These are phyloP conservation scores for Drosophila setifemur DNA, from an alignment of 1,140 invertebrate species.

Conservation along the genomic window DNA sequence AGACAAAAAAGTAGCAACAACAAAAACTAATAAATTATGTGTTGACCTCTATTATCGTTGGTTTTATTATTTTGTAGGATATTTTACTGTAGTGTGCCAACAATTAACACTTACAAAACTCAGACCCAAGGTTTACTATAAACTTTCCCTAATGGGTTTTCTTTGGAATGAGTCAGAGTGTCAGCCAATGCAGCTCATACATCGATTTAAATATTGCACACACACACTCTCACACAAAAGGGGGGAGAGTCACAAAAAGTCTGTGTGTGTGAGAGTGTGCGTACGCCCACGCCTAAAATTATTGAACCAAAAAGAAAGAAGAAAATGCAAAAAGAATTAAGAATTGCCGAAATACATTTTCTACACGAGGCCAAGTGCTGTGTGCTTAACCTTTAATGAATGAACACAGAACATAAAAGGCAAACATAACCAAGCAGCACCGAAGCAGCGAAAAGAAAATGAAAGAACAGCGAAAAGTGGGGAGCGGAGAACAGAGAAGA, in stretches of 20 bases:
- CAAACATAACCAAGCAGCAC: constrained; percentile 16
- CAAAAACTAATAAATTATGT: not conserved
- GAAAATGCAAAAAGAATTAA: constrained; percentile 12
- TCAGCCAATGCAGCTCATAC: constrained; percentile 14
- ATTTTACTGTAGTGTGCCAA: too few species aligned
- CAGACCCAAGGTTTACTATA: not conserved
- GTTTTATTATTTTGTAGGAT: not conserved
- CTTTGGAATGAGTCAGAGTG: constrained; percentile 12
- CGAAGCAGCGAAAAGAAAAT: constrained; percentile 8
- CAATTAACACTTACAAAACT: not conserved
- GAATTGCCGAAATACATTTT: constrained; percentile 22
- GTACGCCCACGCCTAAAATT: constrained; percentile 50
- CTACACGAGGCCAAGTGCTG: constrained; percentile 38
- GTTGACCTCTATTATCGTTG: not conserved
- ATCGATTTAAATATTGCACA: constrained; percentile 30
- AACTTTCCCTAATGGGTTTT: not conserved
- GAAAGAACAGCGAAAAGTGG: constrained; percentile 12
- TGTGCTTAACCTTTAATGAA: constrained; percentile 51
- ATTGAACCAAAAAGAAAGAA: constrained; percentile 27
- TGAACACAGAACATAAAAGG: constrained; percentile 22
- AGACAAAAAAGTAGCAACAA: not conserved
- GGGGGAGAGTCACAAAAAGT: constrained; percentile 1
- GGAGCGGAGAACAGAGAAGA: constrained; percentile 29
- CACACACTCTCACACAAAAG: not conserved
- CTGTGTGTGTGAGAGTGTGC: constrained; percentile 11